Conservation (phyloP, 2,113 vertebrate genomes). For the Brienomyrus brachyistius region DNA sequence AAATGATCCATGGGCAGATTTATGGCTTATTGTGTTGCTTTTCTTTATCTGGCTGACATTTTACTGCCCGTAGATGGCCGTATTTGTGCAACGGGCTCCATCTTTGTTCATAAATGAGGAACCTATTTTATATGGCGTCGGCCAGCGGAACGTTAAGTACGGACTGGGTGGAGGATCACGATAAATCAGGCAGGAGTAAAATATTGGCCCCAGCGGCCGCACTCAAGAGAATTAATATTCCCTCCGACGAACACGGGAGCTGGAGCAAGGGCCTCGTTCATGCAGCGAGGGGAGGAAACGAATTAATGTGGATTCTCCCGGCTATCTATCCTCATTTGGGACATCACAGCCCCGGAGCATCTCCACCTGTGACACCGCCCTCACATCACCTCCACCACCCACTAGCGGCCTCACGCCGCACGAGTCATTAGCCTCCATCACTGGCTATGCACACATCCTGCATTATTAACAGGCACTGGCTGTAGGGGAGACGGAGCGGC, state of each 20-base stretch:
- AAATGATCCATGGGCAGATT: not conserved
- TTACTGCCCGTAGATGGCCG: not conserved
- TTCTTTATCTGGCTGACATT: constrained; percentile 14
- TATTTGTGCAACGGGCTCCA: not conserved
- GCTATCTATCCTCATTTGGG: constrained; percentile 16
- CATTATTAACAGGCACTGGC: not conserved
- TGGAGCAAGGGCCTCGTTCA: not conserved
- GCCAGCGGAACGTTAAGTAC: not conserved
- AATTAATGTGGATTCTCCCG: not conserved
- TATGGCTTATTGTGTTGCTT: not conserved
- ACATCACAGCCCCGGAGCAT: not conserved
- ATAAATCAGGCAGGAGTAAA: not conserved
- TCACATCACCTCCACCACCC: not conserved
- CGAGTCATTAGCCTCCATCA: constrained; percentile 8
- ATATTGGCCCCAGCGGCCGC: not conserved
- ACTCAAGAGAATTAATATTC: not conserved
- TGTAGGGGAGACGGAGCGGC: not conserved
- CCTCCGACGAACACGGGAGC: not conserved
- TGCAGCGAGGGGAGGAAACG: not conserved
- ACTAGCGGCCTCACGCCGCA: not conserved
- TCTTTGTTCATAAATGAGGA: not conserved
- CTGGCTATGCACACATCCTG: not conserved
- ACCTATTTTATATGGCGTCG: not conserved
- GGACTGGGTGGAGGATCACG: not conserved
- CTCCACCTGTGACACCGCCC: constrained; percentile 5